Base-by-base conservation (phyloP, 2,797 vertebrate genomes). In the Manis pentadactyla region DNA sequence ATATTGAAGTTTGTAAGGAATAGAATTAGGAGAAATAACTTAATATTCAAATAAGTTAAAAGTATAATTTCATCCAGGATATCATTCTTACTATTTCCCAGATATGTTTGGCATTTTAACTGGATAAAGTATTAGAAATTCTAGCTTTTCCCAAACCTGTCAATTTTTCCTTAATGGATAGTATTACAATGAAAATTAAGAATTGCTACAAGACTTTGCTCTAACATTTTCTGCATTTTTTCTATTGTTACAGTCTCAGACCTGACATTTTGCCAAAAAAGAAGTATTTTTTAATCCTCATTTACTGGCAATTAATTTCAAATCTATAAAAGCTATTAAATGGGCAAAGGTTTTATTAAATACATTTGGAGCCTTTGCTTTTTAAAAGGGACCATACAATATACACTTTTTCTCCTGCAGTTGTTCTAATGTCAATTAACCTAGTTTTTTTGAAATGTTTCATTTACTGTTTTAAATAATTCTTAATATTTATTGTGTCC, bases 91-190 rank as follows among this genome's bases (percentile, higher is more conserved):
- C 46, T 71, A 90, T 88, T 97, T 98, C 97, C 95, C 90, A 95
- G 96, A 97, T 96, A 91, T 11, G 37, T 78, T 74, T 96, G 87
- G 95, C 97, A 96, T 97, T 98, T 98, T 98, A 97, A 97, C 87
- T 97, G 98, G 97, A 97, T 97, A 98, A 98, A 98, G 94, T 98
- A 97, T 98, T 97, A 98, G 97, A 98, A 99, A 98, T 98, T 97
- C 98, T 98, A 96, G 42, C 29, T 94, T 97, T 39, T 97, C 92
- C 75, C 74, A 97, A 97, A 96, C 94, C 93, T 94, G 46, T 98
- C 98, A 98, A 77, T 39, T 97, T 75, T 59, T 96, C 91, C 73
- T 94, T 98, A 98, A 96, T 97, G 97, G 97, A 93, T 98, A 95
- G 89, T 89, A 88, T 88, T 96, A 93, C 66, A 97, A 79, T 96